Percentiles rank a stretch among this genome's conserved stretches.
Conservation (phyloP, 2,113 vertebrate genomes). For the Heterotilapia buettikoferi region DNA sequence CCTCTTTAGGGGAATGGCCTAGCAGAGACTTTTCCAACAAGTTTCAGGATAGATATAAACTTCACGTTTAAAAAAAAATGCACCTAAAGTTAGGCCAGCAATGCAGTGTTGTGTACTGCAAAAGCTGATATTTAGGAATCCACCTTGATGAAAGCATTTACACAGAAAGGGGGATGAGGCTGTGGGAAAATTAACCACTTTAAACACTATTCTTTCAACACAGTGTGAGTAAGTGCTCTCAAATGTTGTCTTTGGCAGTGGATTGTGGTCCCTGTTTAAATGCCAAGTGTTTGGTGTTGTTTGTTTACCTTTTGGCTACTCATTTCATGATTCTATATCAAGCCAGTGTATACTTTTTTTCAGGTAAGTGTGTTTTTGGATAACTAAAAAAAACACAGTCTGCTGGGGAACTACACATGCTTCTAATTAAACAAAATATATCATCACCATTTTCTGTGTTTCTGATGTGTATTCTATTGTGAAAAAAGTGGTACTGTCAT, state of each 20-base stretch:
- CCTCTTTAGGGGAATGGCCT: background rate
- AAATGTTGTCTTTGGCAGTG: background rate
- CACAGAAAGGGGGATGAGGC: background rate
- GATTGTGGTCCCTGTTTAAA: background rate
- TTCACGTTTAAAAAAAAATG: background rate
- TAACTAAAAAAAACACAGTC: background rate
- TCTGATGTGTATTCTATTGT: background rate
- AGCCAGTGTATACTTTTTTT: too few relatives aligned
- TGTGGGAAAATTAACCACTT: background rate
- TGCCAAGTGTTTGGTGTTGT: background rate
- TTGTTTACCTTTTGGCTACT: background rate
- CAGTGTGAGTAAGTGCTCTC: background rate
- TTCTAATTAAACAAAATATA: background rate
- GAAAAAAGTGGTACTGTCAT: fast-evolving
- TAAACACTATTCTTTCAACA: background rate
- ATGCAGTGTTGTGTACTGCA: background rate
- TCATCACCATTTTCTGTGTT: background rate
- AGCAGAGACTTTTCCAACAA: background rate
- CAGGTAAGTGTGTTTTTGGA: background rate
- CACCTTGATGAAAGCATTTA: background rate
- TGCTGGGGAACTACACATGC: background rate
- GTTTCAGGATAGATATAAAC: background rate
- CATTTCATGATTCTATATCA: background rate
- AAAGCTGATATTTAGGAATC: background rate
- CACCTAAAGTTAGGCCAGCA: background rate